phyloP scores from a whole-genome alignment of 2,797 vertebrate species.

The Columba guinea region DNA sequence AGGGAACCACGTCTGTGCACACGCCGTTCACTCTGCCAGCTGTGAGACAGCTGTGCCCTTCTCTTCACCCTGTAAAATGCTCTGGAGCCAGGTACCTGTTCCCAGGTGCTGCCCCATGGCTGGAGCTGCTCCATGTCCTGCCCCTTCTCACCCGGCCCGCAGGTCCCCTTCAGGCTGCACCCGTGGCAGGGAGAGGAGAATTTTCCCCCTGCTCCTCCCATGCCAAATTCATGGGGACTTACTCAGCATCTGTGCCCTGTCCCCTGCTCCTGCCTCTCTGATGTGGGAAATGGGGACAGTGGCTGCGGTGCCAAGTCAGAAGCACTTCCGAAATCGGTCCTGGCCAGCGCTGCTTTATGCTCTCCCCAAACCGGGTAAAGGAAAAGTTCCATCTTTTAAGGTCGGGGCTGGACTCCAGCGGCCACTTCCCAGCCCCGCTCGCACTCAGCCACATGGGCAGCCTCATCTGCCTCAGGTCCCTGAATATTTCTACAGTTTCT shows the following conservation, averaged over 20 bases:
- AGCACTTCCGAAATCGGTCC: neutral
- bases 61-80: accelerated
- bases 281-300: accelerated
- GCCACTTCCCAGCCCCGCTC: accelerated
- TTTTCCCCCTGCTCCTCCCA: neutral
- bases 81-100: neutral
- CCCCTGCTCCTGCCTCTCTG: neutral
- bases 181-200: accelerated
- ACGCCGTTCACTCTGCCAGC: neutral
- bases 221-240: neutral
- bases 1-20: neutral
- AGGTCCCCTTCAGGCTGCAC: accelerated
- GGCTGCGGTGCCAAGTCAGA: neutral
- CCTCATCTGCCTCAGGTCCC: neutral
- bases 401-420: neutral
- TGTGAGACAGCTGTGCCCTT: neutral
- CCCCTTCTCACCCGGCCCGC: neutral
- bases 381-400: accelerated
- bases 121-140: neutral
- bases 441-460: accelerated
- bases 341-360: neutral
- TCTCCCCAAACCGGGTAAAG: neutral
- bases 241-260: accelerated
- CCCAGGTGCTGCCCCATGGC: neutral
- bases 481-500: neutral